A percentile compares a stretch with the other conserved stretches of the same genome.
Evolutionary conservation across 2,797 vertebrate species (phyloP).

Genomic region (Prunella strophiata): DNA sequence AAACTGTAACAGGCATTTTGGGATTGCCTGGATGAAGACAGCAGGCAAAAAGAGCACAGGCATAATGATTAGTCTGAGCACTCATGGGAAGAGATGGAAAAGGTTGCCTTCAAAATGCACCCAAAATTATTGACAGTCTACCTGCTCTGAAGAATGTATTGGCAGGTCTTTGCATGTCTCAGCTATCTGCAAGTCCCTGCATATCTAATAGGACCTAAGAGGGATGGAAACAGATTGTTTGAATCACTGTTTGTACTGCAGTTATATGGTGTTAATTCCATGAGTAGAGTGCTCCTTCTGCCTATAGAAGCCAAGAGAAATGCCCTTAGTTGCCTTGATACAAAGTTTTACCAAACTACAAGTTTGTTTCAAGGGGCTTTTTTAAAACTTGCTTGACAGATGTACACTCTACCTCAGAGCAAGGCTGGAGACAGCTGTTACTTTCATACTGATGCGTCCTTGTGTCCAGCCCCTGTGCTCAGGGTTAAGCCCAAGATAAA

Average conservation of each 20-base stretch:
- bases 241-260: neutral
- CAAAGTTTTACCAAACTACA: neutral
- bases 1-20: neutral
- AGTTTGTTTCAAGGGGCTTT: neutral
- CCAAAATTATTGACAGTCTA: neutral
- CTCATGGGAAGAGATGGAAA: neutral
- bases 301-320: neutral
- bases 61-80: neutral
- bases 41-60: neutral
- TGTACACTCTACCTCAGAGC: rapidly evolving
- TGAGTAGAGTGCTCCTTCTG: rapidly evolving
- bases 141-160: neutral
- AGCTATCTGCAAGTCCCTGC: neutral
- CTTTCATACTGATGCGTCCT: neutral
- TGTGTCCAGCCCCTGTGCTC: neutral
- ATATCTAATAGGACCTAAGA: neutral
- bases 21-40: neutral
- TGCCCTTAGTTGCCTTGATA: neutral
- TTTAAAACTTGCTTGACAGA: neutral
- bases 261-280: rapidly evolving
- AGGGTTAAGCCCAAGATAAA: neutral
- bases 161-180: neutral
- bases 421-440: neutral
- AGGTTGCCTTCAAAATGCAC: neutral
- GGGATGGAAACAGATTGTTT: neutral